phyloP scores from a whole-genome alignment of 1,140 invertebrate genomes.

The Euwallacea fornicatus region DNA sequence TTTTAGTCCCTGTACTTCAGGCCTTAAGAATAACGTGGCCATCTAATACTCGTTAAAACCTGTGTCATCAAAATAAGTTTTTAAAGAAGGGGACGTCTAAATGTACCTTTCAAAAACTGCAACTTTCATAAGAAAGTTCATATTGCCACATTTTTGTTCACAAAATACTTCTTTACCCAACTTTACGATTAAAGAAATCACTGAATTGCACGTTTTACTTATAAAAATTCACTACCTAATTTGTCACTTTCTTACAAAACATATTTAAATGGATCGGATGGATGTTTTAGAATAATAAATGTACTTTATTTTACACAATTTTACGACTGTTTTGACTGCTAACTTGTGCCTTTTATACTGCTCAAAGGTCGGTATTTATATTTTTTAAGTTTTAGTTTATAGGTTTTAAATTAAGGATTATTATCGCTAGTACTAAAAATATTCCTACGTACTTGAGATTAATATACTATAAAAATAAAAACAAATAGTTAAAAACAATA shows the following conservation, averaged over 20 bases:
- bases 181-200: neutral
- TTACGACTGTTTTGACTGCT: constrained; percentile 25
- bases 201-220: constrained; percentile 18
- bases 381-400: constrained; percentile 17
- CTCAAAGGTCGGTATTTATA: constrained; percentile 21
- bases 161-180: too few species aligned
- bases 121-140: too few species aligned
- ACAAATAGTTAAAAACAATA: neutral
- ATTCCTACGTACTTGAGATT: neutral
- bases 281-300: constrained; percentile 33
- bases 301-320: constrained; percentile 7
- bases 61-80: too few species aligned
- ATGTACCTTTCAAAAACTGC: too few species aligned
- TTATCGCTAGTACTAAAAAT: constrained; percentile 33
- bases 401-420: constrained; percentile 31
- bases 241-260: constrained; percentile 35
- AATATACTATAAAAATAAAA: constrained; percentile 8
- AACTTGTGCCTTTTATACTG: constrained; percentile 23
- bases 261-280: constrained; percentile 37
- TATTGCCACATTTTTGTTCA: too few species aligned
- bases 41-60: too few species aligned
- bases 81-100: too few species aligned
- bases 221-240: constrained; percentile 32
- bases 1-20: too few species aligned
- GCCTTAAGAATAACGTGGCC: too few species aligned